These are phyloP conservation scores for Agapostemon virescens DNA, from an alignment of 2,888 invertebrate genomes.

Conservation along the genomic window DNA sequence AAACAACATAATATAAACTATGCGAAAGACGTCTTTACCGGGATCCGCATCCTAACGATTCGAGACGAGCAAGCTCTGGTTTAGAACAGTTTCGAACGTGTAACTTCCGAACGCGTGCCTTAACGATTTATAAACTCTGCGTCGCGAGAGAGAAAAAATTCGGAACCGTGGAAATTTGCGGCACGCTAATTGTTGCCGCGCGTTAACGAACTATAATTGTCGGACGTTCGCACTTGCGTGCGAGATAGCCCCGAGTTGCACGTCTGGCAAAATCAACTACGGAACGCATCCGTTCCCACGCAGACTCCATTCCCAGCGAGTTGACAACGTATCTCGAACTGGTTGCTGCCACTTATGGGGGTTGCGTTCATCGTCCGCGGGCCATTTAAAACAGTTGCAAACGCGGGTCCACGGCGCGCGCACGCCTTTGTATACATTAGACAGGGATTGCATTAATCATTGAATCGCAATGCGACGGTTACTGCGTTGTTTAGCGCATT, in stretches of 20 bases:
- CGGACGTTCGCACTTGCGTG: slow-evolving; percentile 14
- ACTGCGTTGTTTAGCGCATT: slow-evolving; percentile 56
- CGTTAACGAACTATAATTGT: slow-evolving; percentile 38
- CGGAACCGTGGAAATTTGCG: slow-evolving; percentile 9
- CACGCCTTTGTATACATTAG: slow-evolving; percentile 40
- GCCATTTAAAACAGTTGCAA: slow-evolving; percentile 27
- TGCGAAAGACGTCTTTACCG: not conserved
- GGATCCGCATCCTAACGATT: not conserved
- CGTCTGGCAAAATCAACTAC: not conserved
- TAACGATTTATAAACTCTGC: slow-evolving; percentile 35
- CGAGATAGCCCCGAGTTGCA: not conserved
- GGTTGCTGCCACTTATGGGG: not conserved
- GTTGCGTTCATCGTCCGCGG: slow-evolving; percentile 13
- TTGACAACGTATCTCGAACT: not conserved
- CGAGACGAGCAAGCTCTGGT: not conserved
- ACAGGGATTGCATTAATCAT: slow-evolving; percentile 60
- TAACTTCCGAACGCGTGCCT: not conserved
- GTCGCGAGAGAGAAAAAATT: not conserved
- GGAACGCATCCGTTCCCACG: not conserved
- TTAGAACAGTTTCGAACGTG: not conserved
- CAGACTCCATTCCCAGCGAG: not conserved
- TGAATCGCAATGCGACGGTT: slow-evolving; percentile 51
- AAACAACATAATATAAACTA: too few relatives aligned
- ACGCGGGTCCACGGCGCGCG: not conserved
- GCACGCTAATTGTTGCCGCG: slow-evolving; percentile 18